Conservation (phyloP, 2,113 vertebrate species). For the Antigone vipio region DNA sequence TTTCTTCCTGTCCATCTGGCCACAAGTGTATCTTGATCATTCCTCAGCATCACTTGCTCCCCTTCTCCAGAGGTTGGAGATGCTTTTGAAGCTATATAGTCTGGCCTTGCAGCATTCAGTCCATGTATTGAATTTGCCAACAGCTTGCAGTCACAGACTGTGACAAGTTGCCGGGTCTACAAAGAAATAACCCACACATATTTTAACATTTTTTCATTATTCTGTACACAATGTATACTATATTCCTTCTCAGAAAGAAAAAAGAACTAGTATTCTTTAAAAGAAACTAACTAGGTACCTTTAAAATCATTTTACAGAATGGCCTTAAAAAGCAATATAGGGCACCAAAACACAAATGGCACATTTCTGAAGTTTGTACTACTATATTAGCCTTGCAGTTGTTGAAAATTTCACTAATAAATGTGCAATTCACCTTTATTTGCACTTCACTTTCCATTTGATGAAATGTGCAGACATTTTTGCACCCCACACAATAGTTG, state of each 20-base stretch:
- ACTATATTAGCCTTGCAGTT: neutral
- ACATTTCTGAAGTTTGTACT: neutral
- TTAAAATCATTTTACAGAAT: neutral
- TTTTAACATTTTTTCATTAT: neutral
- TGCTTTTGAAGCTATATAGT: constrained; percentile 94
- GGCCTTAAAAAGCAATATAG: neutral
- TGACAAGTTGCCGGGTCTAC: constrained; percentile 94
- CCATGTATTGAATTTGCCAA: constrained; percentile 93
- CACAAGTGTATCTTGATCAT: constrained; percentile 94
- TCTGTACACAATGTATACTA: neutral
- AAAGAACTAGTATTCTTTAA: neutral
- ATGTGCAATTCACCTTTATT: neutral
- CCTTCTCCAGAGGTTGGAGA: constrained; percentile 89
- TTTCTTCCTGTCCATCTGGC: constrained; percentile 92
- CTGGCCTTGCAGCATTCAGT: constrained; percentile 90
- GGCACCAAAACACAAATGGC: neutral
- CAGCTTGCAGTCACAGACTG: constrained; percentile 94
- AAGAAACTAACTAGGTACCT: neutral
- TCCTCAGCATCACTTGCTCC: constrained; percentile 94
- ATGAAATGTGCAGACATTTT: neutral
- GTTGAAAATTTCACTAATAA: neutral
- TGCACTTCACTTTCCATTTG: neutral
- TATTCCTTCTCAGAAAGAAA: neutral
- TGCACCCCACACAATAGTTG: neutral
- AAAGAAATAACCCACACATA: neutral